phyloP scores from a whole-genome alignment of 2,113 vertebrate species.

The Microtus oregoni region DNA sequence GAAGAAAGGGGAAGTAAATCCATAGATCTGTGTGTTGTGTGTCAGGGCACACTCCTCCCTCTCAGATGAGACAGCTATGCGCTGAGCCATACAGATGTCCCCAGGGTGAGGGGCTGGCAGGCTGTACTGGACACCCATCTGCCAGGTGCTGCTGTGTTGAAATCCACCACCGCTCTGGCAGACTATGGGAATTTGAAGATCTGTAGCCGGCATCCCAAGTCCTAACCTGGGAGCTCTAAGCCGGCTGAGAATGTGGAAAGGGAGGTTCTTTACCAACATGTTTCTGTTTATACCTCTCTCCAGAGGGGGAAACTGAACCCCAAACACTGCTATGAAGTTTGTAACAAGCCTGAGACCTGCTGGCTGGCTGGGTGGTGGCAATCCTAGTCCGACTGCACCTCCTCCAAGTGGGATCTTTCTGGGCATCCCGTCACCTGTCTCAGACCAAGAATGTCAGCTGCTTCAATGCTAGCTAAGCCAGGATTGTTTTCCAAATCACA shows the following conservation, averaged over 20 bases:
- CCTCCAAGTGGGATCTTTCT: neutral
- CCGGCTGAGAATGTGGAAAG: neutral
- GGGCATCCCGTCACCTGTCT: neutral
- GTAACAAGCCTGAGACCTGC: neutral
- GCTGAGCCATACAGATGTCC: neutral
- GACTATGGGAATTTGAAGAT: neutral
- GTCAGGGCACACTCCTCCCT: rapidly evolving
- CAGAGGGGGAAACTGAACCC: neutral
- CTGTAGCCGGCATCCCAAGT: neutral
- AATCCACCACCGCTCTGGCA: neutral
- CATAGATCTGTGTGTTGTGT: rapidly evolving
- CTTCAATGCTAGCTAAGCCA: no score
- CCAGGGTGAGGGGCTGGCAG: rapidly evolving
- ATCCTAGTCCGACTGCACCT: rapidly evolving
- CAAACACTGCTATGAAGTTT: neutral
- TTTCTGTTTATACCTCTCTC: neutral
- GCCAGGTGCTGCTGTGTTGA: rapidly evolving
- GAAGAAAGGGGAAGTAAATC: neutral
- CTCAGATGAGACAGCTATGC: neutral
- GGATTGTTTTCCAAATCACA: neutral
- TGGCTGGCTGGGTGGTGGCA: rapidly evolving
- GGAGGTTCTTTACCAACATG: rapidly evolving
- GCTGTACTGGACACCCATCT: rapidly evolving
- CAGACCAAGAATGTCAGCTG: neutral
- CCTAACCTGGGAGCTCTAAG: neutral